Evolutionary conservation across 2,113 vertebrate species (phyloP).

Genomic region (Paraplagusia blochii): DNA sequence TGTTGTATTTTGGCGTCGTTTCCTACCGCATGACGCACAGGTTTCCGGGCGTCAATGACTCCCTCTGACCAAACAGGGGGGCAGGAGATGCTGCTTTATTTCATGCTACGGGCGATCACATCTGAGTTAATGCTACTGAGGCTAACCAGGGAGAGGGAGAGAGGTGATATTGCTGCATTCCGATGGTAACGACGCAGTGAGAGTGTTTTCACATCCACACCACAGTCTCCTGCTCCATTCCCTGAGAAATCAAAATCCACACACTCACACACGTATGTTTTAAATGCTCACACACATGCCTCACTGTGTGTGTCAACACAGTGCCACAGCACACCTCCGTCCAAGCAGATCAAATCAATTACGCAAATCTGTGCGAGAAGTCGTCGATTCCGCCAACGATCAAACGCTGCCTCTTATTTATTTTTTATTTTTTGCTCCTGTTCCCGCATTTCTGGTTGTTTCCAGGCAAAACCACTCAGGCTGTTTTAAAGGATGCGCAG

Average conservation of each 20-base stretch:
- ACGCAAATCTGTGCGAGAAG: constrained; percentile 16
- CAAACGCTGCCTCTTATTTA: not conserved
- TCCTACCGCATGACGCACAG: constrained; percentile 5
- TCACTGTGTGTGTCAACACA: constrained; percentile 1
- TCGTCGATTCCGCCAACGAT: not conserved
- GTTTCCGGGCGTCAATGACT: constrained; percentile 17
- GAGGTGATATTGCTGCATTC: constrained; percentile 64
- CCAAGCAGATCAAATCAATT: constrained; percentile 26
- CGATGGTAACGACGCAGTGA: constrained; percentile 74
- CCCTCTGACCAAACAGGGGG: constrained; percentile 2
- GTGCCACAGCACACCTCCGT: not conserved
- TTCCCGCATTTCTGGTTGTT: constrained; percentile 9
- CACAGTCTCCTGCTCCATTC: constrained; percentile 26
- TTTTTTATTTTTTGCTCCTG: not conserved
- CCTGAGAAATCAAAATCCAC: constrained; percentile 29
- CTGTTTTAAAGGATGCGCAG: constrained; percentile 56
- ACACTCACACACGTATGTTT: not conserved
- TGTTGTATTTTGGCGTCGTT: constrained; percentile 9
- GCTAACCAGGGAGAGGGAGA: constrained; percentile 22
- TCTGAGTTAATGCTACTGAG: constrained; percentile 38
- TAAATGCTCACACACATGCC: not conserved
- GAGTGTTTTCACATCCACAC: constrained; percentile 25
- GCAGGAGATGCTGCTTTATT: constrained; percentile 30
- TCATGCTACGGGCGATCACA: constrained; percentile 43
- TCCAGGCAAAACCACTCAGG: constrained; percentile 41